Evolutionary conservation across 2,797 vertebrate species (phyloP).

Genomic region (Sebastes kiyomatsui): DNA sequence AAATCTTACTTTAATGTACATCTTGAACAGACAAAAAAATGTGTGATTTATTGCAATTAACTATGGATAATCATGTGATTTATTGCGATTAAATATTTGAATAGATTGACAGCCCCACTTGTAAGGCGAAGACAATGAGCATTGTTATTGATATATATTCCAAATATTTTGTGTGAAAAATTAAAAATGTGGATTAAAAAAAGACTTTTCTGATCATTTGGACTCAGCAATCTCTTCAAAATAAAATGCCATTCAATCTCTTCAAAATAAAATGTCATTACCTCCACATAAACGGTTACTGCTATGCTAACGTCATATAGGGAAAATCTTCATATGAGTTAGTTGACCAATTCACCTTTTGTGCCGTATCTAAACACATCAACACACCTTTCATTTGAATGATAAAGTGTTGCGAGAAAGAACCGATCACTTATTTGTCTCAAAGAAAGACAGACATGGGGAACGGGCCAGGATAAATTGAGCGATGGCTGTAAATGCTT

Average conservation of each 20-base stretch:
- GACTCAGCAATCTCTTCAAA: not conserved
- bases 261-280: slow-evolving; percentile 16
- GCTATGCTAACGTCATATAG: not conserved
- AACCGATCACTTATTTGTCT: slow-evolving; percentile 47
- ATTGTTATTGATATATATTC: not conserved
- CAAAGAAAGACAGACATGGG: slow-evolving; percentile 41
- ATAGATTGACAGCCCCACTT: no score
- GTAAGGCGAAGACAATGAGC: not conserved
- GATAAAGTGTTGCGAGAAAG: slow-evolving; percentile 4
- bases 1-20: no score
- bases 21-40: no score
- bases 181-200: not conserved
- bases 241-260: not conserved
- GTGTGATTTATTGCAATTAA: no score
- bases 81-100: no score
- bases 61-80: no score
- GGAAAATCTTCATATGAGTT: not conserved
- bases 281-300: not conserved
- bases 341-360: not conserved
- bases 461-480: slow-evolving; percentile 67
- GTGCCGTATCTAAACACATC: slow-evolving; percentile 1
- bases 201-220: not conserved
- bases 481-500: slow-evolving; percentile 83
- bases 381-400: slow-evolving; percentile 22
- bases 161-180: not conserved